phyloP scores from a whole-genome alignment of 2,113 vertebrate species.

The Hippolais icterina region DNA sequence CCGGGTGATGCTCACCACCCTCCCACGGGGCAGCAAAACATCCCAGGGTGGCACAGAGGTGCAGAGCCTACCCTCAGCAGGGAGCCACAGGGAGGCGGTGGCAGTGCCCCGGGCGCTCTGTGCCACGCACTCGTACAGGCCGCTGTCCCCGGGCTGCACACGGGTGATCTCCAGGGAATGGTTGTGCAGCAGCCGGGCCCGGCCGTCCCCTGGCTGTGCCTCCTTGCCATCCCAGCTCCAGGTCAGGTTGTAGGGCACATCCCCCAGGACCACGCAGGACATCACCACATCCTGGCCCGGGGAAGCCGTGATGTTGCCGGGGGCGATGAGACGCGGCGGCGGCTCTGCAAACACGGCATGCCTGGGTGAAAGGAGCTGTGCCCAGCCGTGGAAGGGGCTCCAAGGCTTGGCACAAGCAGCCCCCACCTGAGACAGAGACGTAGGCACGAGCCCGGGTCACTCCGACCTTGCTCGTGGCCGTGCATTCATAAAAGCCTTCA shows the following conservation, averaged over 20 bases:
- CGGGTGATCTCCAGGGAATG: conserved; percentile 77
- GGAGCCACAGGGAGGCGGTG: conserved; percentile 80
- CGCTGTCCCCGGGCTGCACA: conserved; percentile 70
- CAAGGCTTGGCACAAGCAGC: accelerated
- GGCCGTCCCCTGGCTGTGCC: background rate
- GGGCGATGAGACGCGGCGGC: conserved; percentile 73
- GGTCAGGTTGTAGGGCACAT: conserved; percentile 84
- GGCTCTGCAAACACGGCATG: conserved; percentile 68
- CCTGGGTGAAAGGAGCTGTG: background rate
- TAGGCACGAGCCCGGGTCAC: conserved; percentile 74
- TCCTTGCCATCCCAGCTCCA: conserved; percentile 79
- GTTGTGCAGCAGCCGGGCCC: conserved; percentile 74
- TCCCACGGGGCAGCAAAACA: accelerated
- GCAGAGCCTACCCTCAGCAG: conserved; percentile 78
- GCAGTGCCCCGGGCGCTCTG: conserved; percentile 72
- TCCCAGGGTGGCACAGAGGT: accelerated
- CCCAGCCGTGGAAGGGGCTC: accelerated
- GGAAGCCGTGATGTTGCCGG: conserved; percentile 79
- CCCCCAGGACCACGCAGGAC: conserved; percentile 79
- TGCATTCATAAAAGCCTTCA: conserved; percentile 85
- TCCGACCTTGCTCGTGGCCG: conserved; percentile 79
- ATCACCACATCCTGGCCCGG: conserved; percentile 77
- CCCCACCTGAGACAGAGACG: conserved; percentile 83
- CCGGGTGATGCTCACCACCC: accelerated
- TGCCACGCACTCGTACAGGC: conserved; percentile 82